Evolutionary conservation across 2,888 invertebrate genomes (phyloP), one percentile per base, ranked within the genome.

Genomic region (Metacarcinus magister): DNA sequence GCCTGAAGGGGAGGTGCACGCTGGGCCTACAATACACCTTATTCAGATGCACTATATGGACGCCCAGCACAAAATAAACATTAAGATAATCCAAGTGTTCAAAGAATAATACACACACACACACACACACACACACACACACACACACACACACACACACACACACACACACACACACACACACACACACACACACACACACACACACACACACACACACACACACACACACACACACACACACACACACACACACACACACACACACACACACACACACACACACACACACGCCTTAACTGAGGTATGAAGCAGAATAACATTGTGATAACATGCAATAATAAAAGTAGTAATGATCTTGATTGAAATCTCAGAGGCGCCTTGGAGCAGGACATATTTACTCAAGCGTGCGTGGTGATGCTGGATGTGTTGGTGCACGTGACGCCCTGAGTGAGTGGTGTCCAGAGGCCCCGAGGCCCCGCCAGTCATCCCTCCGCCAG

Each of bases 1-100:
- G 87, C 87, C 39, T 87, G 87, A 39, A 87, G 87, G 87, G 82
- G 87, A 87, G 19, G 87, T 87, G 87, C 87, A 39, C 39, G 87
- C 39, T 19, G 87, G 39, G 16, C 87, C 19, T 39, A 87, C 87
- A 87, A 87, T 87, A 16, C 87, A 32, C 32, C 87, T 87, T 87
- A 87, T 87, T 87, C 87, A 87, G 87, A 32, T 44, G 10, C 46
- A n/a, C n/a, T 91, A 16, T 87, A 39, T 87, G 87, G 87, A 87
- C 10, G 87, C 87, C 39, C 32, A 10, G 8, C 87, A 39, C 87
- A 8, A 5, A 4, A 39, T 39, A 87, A 87, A 87, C 87, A 87
- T 39, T 16, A 39, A 39, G 39, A 87, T 10, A 3, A 32, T n/a
- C 8, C 39, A 44, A n/a, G 91, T 16, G 28, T 48, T 91, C n/a